Evolutionary conservation across 2,888 invertebrate genomes (phyloP).

Genomic region (Catocala sponsa): DNA sequence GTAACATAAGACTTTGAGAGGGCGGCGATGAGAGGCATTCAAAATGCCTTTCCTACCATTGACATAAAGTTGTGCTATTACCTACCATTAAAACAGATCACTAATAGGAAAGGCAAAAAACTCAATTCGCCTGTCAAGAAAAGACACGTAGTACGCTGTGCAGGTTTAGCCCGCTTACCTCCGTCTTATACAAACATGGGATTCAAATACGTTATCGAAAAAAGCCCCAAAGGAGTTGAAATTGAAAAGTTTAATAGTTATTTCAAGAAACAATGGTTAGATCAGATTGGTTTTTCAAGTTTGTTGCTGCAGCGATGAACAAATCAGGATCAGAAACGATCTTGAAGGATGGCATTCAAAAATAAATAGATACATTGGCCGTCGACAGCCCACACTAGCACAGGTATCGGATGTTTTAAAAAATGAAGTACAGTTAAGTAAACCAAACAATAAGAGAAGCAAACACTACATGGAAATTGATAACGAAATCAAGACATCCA

Average conservation of each 20-base stretch:
- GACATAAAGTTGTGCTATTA: too few species aligned
- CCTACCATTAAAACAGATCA: too few species aligned
- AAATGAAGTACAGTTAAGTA: background rate
- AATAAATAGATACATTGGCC: constrained; percentile 3
- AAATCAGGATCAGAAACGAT: background rate
- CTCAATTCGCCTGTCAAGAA: background rate
- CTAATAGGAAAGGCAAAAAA: too few species aligned
- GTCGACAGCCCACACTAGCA: background rate
- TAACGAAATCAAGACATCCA: background rate
- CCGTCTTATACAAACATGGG: background rate
- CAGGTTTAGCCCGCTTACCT: background rate
- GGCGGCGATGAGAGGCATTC: too few species aligned
- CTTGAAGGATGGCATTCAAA: constrained; percentile 4
- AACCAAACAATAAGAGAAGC: background rate
- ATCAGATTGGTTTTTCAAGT: background rate
- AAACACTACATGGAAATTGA: background rate
- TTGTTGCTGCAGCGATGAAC: background rate
- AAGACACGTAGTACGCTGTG: background rate
- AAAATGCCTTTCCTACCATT: too few species aligned
- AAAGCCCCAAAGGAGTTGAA: background rate
- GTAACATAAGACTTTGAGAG: too few species aligned
- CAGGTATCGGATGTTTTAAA: constrained; percentile 1
- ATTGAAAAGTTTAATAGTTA: background rate
- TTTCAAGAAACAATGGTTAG: background rate
- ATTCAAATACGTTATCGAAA: background rate